A percentile compares a stretch with the other conserved stretches of the same genome.
These are phyloP conservation scores for Patella pellucida DNA, from an alignment of 2,888 invertebrate genomes.

Conservation along the genomic window DNA sequence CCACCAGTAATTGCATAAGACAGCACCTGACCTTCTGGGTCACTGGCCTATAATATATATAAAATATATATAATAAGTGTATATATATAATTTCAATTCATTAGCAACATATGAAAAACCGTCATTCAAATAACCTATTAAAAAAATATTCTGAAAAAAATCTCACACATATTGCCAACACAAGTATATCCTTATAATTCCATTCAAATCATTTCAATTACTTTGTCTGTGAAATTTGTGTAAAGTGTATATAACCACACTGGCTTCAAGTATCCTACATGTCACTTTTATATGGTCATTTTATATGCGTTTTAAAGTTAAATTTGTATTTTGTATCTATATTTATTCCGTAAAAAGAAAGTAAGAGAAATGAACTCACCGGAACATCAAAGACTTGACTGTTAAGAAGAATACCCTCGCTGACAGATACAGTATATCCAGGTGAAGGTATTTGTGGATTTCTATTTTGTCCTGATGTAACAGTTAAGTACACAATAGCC, in stretches of 20 bases:
- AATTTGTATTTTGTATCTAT: too few species aligned
- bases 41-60: conserved; percentile 39
- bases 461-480: conserved; percentile 42
- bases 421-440: conserved; percentile 40
- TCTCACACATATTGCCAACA: too few species aligned
- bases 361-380: conserved; percentile 37
- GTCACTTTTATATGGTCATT: too few species aligned
- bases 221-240: too few species aligned
- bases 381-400: conserved; percentile 40
- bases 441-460: conserved; percentile 46
- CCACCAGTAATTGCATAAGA: conserved; percentile 38
- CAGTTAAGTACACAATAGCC: conserved; percentile 43
- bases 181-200: too few species aligned
- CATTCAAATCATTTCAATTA: too few species aligned
- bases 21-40: conserved; percentile 44
- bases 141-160: background rate
- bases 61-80: background rate
- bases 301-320: too few species aligned
- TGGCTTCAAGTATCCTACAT: too few species aligned
- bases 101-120: background rate
- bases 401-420: conserved; percentile 46
- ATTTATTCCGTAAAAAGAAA: background rate
- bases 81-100: background rate
- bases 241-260: too few species aligned
- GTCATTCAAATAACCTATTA: too few species aligned